Evolutionary conservation across 2,888 invertebrate species (phyloP).

Genomic region (Drosophila barbarae): DNA sequence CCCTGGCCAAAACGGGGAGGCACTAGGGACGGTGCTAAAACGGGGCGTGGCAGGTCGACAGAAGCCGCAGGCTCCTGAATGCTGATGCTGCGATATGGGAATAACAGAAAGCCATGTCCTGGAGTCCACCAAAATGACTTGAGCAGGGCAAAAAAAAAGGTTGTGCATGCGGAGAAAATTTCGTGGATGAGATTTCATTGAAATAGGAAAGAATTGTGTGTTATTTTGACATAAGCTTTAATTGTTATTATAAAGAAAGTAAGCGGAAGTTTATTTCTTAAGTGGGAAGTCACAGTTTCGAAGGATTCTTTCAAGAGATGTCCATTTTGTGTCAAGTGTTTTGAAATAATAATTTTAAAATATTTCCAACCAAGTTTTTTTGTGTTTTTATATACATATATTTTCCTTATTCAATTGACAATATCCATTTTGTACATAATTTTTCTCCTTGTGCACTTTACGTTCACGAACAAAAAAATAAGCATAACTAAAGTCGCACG

Average conservation of each 20-base stretch:
- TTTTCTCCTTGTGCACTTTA: constrained; percentile 18
- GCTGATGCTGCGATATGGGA: constrained; percentile 58
- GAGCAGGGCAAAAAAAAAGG: constrained; percentile 7
- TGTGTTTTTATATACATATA: not conserved
- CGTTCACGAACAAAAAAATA: constrained; percentile 4
- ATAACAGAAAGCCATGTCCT: constrained; percentile 61
- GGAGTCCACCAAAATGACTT: constrained; percentile 39
- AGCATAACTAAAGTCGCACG: constrained; percentile 71
- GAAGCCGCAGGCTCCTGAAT: constrained; percentile 33
- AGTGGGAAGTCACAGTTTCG: not conserved
- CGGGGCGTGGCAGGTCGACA: constrained; percentile 20
- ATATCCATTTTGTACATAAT: not conserved
- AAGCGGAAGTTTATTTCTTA: not conserved
- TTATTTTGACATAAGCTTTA: not conserved
- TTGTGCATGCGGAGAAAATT: not conserved
- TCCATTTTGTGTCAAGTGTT: not conserved
- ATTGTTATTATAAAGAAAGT: not conserved
- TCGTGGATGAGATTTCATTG: not conserved
- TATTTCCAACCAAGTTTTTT: not conserved
- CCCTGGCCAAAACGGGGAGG: constrained; percentile 34
- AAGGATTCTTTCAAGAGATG: not conserved
- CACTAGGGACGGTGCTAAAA: constrained; percentile 9
- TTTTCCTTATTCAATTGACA: not conserved
- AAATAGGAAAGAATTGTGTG: too few relatives aligned
- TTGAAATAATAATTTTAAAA: not conserved